Conservation (phyloP, 2,113 vertebrate species). For the Triplophysa dalaica region DNA sequence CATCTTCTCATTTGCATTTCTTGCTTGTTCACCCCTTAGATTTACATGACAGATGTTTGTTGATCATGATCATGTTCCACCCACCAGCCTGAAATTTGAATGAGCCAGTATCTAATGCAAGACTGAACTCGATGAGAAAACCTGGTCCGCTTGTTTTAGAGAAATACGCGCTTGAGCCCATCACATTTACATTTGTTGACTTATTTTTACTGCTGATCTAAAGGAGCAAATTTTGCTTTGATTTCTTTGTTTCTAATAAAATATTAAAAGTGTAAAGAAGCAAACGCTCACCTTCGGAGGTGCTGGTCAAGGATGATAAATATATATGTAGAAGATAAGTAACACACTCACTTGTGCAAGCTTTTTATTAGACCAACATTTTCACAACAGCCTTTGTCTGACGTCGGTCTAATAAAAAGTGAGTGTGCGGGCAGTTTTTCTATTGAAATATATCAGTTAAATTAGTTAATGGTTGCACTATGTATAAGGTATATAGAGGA, state of each 20-base stretch:
- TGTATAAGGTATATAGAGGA: too few species aligned
- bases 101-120: not conserved
- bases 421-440: too few species aligned
- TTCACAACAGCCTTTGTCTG: too few species aligned
- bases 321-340: too few species aligned
- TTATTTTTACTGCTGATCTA: not conserved
- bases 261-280: not conserved
- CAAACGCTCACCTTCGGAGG: not conserved
- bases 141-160: not conserved
- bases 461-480: too few species aligned
- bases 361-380: too few species aligned
- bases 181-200: not conserved
- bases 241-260: not conserved
- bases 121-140: not conserved
- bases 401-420: too few species aligned
- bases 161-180: not conserved
- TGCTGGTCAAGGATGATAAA: too few species aligned
- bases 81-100: conserved; percentile 16
- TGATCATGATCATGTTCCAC: not conserved
- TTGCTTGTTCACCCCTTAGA: not conserved
- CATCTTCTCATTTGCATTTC: conserved; percentile 31
- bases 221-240: not conserved
- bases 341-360: too few species aligned
- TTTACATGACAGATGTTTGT: conserved; percentile 34
- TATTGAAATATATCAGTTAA: too few species aligned